Percentiles rank a stretch among this genome's conserved stretches.
Conservation (phyloP, 2,888 invertebrate species). For the Nymphalis polychloros region DNA sequence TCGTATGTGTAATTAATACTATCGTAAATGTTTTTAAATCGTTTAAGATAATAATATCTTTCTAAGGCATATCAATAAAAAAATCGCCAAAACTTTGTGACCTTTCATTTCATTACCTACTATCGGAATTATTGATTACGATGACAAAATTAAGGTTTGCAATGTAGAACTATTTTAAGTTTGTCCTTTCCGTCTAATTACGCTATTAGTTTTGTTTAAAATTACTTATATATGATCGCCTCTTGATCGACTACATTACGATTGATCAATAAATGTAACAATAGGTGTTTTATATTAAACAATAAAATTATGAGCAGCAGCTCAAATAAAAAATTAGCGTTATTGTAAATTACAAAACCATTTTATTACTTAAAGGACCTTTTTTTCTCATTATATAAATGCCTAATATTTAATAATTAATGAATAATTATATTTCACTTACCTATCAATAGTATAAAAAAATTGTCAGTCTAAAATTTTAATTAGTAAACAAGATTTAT, state of each 20-base stretch:
- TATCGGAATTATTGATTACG: not conserved
- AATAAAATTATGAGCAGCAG: too few species aligned
- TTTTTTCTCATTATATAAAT: not conserved
- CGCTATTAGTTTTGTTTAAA: too few species aligned
- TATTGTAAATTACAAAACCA: not conserved
- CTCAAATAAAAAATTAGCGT: too few species aligned
- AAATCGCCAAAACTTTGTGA: not conserved
- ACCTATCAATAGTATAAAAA: slow-evolving; percentile 17
- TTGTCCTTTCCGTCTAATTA: too few species aligned
- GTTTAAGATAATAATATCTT: not conserved
- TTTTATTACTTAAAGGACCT: not conserved
- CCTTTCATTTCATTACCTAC: not conserved
- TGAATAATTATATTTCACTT: slow-evolving; percentile 18
- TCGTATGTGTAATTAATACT: not conserved
- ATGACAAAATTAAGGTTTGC: not conserved
- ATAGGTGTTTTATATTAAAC: not conserved
- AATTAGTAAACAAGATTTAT: slow-evolving; percentile 13
- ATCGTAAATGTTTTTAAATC: not conserved
- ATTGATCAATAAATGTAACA: slow-evolving; percentile 7
- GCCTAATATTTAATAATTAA: not conserved
- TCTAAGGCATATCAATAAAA: not conserved
- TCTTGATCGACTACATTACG: not conserved
- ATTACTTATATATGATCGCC: too few species aligned
- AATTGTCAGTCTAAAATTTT: slow-evolving; percentile 6
- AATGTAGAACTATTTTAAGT: not conserved